Evolutionary conservation across 2,113 vertebrate genomes (phyloP), one percentile per base, ranked within the genome.

Genomic region (Coreoperca whiteheadi): DNA sequence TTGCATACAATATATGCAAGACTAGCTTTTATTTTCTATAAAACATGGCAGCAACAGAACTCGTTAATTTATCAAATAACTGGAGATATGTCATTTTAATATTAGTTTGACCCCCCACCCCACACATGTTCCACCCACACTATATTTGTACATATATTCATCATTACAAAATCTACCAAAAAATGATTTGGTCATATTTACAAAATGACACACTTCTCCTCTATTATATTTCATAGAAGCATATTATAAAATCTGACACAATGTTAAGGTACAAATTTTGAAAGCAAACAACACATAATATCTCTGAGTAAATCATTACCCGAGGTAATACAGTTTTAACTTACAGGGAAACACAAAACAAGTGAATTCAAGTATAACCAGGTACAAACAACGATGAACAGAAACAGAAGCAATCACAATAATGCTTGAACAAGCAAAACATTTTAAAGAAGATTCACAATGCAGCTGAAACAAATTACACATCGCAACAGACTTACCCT

Each of bases 321-420:
- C 46, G 28, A 32, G 53, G 28, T 63, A 53, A 48, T 41, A 63
- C 28, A 73, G 30, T 68, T 73, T 23, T 50, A 41, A 70, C n/a
- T 53, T 67, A 64, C 43, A 76, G 28, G 11, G 20, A 61, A 65
- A 77, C 12, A 78, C 14, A 74, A 69, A 79, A 82, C 12, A 65
- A 53, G 11, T 46, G 10, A 77, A 84, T 92, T 93, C 87, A 93
- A 92, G 85, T 89, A 73, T 73, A 43, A 82, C 11, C 74, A 89
- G 77, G 59, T 69, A 32, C 12, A 69, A 84, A 77, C 12, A 74
- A 79, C 21, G 68, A 41, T 32, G 6, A 54, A 71, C 32, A 14
- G 4, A 34, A 53, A 84, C 5, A n/a, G 30, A 75, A 69, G 8
- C 3, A 48, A 37, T 23, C 34, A 8, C 4, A 41, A 59, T 16